These are phyloP conservation scores for Coreoperca whiteheadi DNA, from an alignment of 2,113 vertebrate species.

Conservation along the genomic window DNA sequence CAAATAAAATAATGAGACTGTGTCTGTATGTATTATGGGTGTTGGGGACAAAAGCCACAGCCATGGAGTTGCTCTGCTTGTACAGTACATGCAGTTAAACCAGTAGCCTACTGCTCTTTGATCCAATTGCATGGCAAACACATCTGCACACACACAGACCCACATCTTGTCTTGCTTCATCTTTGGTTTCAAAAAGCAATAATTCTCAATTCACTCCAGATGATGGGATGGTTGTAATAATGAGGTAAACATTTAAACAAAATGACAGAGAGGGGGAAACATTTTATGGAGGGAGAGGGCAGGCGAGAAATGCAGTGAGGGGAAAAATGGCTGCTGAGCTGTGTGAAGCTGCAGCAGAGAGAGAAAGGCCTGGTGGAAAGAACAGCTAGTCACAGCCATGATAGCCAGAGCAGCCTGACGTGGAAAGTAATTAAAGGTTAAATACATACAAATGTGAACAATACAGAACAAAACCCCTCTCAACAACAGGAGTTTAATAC, in stretches of 20 bases:
- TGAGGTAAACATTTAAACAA: background rate
- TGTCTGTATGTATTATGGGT: conserved; percentile 25
- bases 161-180: conserved; percentile 40
- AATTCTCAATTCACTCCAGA: conserved; percentile 12
- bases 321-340: conserved; percentile 76
- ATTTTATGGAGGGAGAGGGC: conserved; percentile 47
- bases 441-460: conserved; percentile 53
- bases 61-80: conserved; percentile 40
- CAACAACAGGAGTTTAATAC: conserved; percentile 62
- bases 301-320: conserved; percentile 50
- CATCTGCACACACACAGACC: conserved; percentile 45
- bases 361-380: conserved; percentile 71
- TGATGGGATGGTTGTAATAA: background rate
- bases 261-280: conserved; percentile 33
- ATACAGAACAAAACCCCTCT: conserved; percentile 49
- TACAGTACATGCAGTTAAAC: conserved; percentile 26
- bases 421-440: conserved; percentile 59
- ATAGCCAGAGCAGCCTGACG: conserved; percentile 64
- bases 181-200: conserved; percentile 41
- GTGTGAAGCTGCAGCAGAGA: conserved; percentile 69
- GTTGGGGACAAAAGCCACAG: conserved; percentile 46
- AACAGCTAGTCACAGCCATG: conserved; percentile 66
- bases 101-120: conserved; percentile 50
- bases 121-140: conserved; percentile 49
- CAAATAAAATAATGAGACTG: conserved; percentile 6